Conservation (phyloP, 2,797 vertebrate genomes). For the Argyrosomus regius region DNA sequence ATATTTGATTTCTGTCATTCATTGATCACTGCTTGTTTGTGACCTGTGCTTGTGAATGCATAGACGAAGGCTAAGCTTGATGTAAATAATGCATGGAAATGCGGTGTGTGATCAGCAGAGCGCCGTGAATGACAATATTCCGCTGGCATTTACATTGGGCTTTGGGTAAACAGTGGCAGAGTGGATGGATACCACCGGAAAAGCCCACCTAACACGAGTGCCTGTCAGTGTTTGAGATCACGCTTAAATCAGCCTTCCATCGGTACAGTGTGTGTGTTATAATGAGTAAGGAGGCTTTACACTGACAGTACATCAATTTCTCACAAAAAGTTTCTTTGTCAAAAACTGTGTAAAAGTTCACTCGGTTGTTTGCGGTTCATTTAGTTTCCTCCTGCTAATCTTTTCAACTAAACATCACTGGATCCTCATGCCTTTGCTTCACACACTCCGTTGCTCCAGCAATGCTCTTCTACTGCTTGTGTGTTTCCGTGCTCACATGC, state of each 20-base stretch:
- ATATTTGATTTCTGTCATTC: conserved; percentile 83
- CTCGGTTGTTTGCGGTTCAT: conserved; percentile 14
- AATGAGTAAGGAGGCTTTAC: conserved; percentile 21
- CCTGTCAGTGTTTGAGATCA: conserved; percentile 73
- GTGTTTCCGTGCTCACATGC: conserved; percentile 41
- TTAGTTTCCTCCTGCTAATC: conserved; percentile 15
- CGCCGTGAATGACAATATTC: conserved; percentile 75
- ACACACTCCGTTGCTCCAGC: conserved; percentile 7
- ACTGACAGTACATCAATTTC: conserved; percentile 1
- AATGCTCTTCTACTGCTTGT: conserved; percentile 19
- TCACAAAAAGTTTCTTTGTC: not conserved
- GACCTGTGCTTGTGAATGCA: conserved; percentile 69
- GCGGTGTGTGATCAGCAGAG: conserved; percentile 73
- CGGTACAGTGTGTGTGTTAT: not conserved
- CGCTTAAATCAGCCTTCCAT: conserved; percentile 62
- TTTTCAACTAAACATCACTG: conserved; percentile 19
- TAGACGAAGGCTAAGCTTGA: conserved; percentile 66
- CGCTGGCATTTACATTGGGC: conserved; percentile 82
- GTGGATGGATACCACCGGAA: conserved; percentile 56
- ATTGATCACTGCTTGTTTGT: conserved; percentile 78
- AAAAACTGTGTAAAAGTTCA: conserved; percentile 7
- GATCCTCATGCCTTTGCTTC: conserved; percentile 9
- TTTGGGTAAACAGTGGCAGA: conserved; percentile 75
- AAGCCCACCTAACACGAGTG: conserved; percentile 45
- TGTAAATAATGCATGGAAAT: conserved; percentile 85